Evolutionary conservation across 2,113 vertebrate species (phyloP), one percentile per base, ranked within the genome.

Genomic region (Gambusia holbrooki): DNA sequence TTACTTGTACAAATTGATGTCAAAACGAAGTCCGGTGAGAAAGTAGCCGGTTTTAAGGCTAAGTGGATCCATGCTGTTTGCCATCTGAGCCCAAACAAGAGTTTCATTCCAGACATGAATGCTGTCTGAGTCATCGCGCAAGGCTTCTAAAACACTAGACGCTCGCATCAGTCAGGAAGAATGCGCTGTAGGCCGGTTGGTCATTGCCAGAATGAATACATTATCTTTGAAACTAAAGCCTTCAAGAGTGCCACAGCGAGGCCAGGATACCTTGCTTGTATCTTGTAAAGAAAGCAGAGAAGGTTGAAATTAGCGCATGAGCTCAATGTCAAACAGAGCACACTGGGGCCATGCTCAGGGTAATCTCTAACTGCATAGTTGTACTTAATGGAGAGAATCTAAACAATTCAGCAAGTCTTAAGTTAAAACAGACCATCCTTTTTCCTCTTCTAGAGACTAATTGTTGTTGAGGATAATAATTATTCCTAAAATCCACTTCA

Each of bases 61-160:
- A 25, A 65, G 33, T 35, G 63, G 19, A 32, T 37, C 8, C 10
- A 40, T 66, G 63, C n/a, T 2, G 4, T 51, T 58, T 69, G 27
- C 13, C 30, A 71, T 76, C 63, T 54, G 29, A n/a, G 15, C 62
- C 71, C 8, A 77, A 71, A 79, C 60, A 61, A 63, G 72, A 69
- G 70, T 74, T 80, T 73, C 15, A 74, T 77, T 73, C 71, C 64
- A 79, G 79, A 75, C 62, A n/a, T 37, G 27, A 71, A 62, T 3
- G 33, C 45, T 15, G 5, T 72, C 67, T 80, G 71, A 74, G 67
- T 79, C 71, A 65, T 32, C 28, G 33, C 27, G 1, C n/a, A 28
- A 73, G 74, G 61, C 54, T 71, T 80, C 10, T 37, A 48, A 78
- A 69, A 62, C 10, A 33, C 73, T 42, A 33, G 30, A 66, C 5